phyloP scores from a whole-genome alignment of 2,113 vertebrate species.

The Panthera tigris region DNA sequence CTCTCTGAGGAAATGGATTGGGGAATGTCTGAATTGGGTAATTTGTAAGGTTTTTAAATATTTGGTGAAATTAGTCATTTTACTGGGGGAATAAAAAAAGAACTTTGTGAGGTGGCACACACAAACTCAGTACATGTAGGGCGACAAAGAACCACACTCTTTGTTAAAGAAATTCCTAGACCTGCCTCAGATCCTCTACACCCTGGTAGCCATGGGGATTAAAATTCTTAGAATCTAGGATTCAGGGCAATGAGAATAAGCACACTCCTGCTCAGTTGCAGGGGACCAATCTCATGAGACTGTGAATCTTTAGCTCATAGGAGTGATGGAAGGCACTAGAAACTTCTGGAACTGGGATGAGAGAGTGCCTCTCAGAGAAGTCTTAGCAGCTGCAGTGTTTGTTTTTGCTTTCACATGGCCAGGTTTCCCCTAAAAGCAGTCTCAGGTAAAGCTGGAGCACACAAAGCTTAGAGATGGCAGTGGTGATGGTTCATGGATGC shows the following conservation, averaged over 20 bases:
- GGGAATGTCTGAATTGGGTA: neutral
- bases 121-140: neutral
- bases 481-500: neutral
- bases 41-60: neutral
- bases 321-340: neutral
- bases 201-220: neutral
- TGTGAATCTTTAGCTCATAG: neutral
- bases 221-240: neutral
- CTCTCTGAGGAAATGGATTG: neutral
- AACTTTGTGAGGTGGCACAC: neutral
- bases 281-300: neutral
- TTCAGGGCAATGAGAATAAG: neutral
- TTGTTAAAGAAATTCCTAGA: neutral
- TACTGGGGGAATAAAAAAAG: neutral
- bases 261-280: neutral
- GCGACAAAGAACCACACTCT: neutral
- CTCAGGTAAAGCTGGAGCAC: neutral
- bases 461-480: neutral
- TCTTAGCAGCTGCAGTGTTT: neutral
- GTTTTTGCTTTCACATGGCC: neutral
- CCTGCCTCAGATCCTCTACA: neutral
- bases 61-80: neutral
- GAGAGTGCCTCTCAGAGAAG: neutral
- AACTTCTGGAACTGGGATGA: neutral
- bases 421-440: neutral